phyloP scores from a whole-genome alignment of 2,113 vertebrate genomes.

The Urocitellus parryii region DNA sequence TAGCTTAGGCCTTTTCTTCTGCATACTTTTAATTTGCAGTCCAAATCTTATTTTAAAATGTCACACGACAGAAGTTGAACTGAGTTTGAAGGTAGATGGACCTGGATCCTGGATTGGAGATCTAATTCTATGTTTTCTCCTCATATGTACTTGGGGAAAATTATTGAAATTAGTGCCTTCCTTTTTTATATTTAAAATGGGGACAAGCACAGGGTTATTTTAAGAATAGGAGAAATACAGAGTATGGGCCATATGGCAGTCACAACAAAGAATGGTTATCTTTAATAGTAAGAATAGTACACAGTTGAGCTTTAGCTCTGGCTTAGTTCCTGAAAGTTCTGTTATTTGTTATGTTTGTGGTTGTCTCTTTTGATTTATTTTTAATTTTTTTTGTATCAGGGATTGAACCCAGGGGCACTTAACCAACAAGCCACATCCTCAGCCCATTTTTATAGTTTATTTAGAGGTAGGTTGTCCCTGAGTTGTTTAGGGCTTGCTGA shows the following conservation, averaged over 20 bases:
- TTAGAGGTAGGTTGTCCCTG: too few species aligned
- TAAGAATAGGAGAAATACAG: background rate
- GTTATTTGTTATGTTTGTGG: background rate
- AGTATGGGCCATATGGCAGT: background rate
- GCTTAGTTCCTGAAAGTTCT: background rate
- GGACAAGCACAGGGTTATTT: background rate
- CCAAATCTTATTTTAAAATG: constrained; percentile 28
- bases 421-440: too few species aligned
- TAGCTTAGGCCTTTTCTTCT: background rate
- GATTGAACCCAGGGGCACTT: too few species aligned
- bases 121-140: background rate
- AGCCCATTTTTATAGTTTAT: too few species aligned
- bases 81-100: constrained; percentile 9
- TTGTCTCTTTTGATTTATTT: constrained; percentile 31
- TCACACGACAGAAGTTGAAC: background rate
- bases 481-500: too few species aligned
- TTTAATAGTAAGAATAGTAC: background rate
- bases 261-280: background rate
- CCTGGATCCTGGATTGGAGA: background rate
- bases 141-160: background rate
- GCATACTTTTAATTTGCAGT: background rate
- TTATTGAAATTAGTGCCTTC: background rate
- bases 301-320: background rate
- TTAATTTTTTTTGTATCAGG: too few species aligned
- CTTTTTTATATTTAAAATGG: background rate